These are phyloP conservation scores for Protaetia brevitarsis DNA, from an alignment of 1,140 invertebrate genomes.

Conservation along the genomic window DNA sequence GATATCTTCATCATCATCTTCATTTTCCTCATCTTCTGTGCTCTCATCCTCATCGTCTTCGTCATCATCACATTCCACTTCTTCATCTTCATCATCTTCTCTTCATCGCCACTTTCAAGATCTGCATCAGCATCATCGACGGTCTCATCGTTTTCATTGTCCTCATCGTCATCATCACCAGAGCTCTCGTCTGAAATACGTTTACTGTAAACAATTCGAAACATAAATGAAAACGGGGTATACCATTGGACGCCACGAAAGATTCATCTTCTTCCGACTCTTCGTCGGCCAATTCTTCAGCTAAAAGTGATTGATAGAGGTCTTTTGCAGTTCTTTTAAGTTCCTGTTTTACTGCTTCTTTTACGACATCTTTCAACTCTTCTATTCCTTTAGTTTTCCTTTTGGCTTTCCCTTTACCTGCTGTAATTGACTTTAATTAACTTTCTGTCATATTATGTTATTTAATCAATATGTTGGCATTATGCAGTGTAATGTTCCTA, in stretches of 20 bases:
- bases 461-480: too few species aligned
- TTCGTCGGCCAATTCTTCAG: conserved; percentile 35
- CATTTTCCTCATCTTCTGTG: conserved; percentile 31
- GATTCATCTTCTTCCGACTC: conserved; percentile 45
- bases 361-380: conserved; percentile 31
- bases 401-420: conserved; percentile 41
- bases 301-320: conserved; percentile 23
- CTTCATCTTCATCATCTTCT: conserved; percentile 37
- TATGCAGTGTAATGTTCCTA: too few species aligned
- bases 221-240: not conserved
- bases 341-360: conserved; percentile 36
- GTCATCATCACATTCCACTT: conserved; percentile 9
- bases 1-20: conserved; percentile 43
- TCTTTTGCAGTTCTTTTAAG: conserved; percentile 30
- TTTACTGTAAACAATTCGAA: not conserved
- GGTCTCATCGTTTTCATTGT: conserved; percentile 34
- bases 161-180: conserved; percentile 33
- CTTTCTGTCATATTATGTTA: too few species aligned
- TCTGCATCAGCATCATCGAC: conserved; percentile 37
- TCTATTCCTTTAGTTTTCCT: conserved; percentile 33
- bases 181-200: conserved; percentile 33
- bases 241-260: conserved; percentile 41
- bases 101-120: conserved; percentile 36
- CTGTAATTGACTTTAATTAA: too few species aligned
- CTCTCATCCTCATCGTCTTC: not conserved